phyloP scores from a whole-genome alignment of 2,113 vertebrate species.

The Panthera uncia region DNA sequence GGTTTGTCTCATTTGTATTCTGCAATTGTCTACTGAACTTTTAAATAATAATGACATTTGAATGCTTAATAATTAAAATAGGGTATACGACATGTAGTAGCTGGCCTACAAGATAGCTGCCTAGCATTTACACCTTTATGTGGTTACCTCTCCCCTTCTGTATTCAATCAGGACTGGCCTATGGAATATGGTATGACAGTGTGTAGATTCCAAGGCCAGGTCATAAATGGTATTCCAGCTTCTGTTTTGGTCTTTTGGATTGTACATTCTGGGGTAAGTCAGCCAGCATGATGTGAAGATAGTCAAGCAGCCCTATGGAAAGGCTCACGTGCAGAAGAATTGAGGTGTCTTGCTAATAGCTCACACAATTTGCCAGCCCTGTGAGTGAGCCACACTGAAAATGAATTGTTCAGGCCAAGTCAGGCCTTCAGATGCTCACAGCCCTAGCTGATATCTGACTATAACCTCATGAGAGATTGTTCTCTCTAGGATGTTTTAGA shows the following conservation, averaged over 20 bases:
- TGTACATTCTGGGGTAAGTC: neutral
- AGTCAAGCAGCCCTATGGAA: neutral
- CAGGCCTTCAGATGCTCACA: neutral
- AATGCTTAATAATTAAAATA: neutral
- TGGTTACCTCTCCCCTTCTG: neutral
- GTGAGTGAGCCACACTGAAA: neutral
- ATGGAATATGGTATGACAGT: neutral
- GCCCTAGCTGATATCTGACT: neutral
- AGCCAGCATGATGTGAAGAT: neutral
- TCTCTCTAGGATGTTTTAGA: neutral
- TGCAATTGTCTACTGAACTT: neutral
- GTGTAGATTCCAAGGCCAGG: neutral
- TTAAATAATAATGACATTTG: neutral
- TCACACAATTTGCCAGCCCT: neutral
- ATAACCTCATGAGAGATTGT: neutral
- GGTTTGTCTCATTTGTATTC: neutral
- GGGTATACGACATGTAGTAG: neutral
- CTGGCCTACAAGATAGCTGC: neutral
- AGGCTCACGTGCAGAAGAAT: neutral
- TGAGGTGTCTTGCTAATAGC: neutral
- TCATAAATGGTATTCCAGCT: neutral
- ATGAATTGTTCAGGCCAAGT: neutral
- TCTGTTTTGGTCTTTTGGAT: neutral
- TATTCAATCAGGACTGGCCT: neutral
- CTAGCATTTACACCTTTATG: neutral